Evolutionary conservation across 2,113 vertebrate genomes (phyloP).

Genomic region (Pantherophis guttatus): DNA sequence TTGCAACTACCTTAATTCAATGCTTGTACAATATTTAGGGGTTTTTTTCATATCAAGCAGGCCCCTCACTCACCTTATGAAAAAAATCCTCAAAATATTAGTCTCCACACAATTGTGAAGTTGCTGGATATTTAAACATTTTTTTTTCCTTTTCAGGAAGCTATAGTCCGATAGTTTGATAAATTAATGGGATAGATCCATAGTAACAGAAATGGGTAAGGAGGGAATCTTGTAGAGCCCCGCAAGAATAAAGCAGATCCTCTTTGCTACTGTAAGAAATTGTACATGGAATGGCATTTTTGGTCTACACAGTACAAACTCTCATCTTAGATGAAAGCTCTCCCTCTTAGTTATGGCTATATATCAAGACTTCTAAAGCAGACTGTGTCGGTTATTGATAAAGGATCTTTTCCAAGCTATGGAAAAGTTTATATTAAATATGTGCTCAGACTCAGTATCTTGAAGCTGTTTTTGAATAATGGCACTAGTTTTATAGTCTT

Average conservation of each 20-base stretch:
- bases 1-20: background rate
- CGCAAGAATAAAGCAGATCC: background rate
- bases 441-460: conserved; percentile 70
- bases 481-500: conserved; percentile 80
- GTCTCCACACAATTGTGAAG: background rate
- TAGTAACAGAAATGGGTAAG: background rate
- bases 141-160: background rate
- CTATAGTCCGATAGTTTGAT: background rate
- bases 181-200: background rate
- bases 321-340: background rate
- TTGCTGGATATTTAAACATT: background rate
- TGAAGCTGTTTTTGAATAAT: conserved; percentile 76
- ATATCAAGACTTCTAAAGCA: conserved; percentile 60
- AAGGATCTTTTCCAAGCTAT: conserved; percentile 57
- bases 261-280: background rate
- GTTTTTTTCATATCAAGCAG: background rate
- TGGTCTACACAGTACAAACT: background rate
- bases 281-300: background rate
- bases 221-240: background rate
- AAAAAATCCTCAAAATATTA: background rate
- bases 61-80: background rate
- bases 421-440: conserved; percentile 67
- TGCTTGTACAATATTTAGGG: background rate
- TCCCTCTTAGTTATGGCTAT: background rate
- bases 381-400: conserved; percentile 54